Evolutionary conservation across 2,888 invertebrate genomes (phyloP).

Genomic region (Tuberolachnus salignus): DNA sequence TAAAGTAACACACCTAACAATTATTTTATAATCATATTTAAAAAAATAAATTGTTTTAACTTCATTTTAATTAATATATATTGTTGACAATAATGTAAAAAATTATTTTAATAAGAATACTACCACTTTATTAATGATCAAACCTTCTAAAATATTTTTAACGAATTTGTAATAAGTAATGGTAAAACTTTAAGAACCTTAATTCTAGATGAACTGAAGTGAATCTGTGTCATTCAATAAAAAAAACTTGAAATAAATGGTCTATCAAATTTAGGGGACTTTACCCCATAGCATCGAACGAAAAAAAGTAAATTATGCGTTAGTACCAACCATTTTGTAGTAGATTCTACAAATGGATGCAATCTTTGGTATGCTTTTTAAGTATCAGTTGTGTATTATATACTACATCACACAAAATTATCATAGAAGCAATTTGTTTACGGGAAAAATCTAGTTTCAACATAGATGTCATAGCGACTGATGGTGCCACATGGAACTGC

Average conservation of each 20-base stretch:
- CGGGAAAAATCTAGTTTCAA: conserved; percentile 31
- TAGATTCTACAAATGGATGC: conserved; percentile 38
- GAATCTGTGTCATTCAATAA: not conserved
- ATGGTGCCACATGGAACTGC: conserved; percentile 44
- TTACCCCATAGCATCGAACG: conserved; percentile 4
- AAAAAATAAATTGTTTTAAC: too few relatives aligned
- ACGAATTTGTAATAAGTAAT: not conserved
- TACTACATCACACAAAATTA: conserved; percentile 16
- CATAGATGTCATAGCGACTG: conserved; percentile 27
- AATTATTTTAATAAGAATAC: too few relatives aligned
- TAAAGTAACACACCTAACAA: too few relatives aligned
- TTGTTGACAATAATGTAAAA: too few relatives aligned
- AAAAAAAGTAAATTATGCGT: conserved; percentile 10
- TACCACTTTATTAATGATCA: not conserved
- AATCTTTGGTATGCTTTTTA: conserved; percentile 10
- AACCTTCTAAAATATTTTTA: too few relatives aligned
- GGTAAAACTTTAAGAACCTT: not conserved
- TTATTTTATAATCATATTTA: too few relatives aligned
- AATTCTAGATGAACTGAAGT: not conserved
- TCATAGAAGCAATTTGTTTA: conserved; percentile 30
- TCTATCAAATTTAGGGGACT: conserved; percentile 25
- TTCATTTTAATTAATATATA: too few relatives aligned
- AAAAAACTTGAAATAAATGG: conserved; percentile 7
- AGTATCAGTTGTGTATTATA: conserved; percentile 27
- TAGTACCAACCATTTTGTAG: conserved; percentile 39